phyloP scores from a whole-genome alignment of 2,888 invertebrate species.

The Furcula furcula region DNA sequence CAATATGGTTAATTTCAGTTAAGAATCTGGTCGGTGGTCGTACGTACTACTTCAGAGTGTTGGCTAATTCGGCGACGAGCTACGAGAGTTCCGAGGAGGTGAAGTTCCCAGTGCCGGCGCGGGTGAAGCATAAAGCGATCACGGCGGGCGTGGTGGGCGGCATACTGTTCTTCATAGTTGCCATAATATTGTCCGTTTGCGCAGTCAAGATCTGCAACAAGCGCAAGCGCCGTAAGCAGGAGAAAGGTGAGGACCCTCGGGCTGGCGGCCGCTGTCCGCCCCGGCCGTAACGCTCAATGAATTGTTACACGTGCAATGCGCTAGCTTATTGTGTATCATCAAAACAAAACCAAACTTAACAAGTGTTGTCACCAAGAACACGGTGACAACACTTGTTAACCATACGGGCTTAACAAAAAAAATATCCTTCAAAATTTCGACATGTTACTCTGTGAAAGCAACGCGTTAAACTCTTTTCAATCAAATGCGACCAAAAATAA shows the following conservation, averaged over 20 bases:
- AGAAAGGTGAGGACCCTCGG: constrained; percentile 90
- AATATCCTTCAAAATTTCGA: no score
- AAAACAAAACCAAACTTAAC: no score
- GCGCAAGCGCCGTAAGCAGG: constrained; percentile 97
- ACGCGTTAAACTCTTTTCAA: no score
- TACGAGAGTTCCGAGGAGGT: constrained; percentile 94
- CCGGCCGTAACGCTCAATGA: neutral
- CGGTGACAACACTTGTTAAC: no score
- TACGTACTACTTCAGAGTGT: constrained; percentile 95
- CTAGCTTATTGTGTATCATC: constrained; percentile 20
- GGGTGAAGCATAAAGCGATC: constrained; percentile 97
- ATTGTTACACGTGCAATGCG: constrained; percentile 8
- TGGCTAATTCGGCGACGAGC: constrained; percentile 93
- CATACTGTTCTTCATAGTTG: constrained; percentile 97
- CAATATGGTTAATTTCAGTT: constrained; percentile 81
- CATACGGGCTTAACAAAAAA: no score
- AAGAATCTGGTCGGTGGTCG: constrained; percentile 95
- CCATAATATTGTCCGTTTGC: constrained; percentile 97
- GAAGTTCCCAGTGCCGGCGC: constrained; percentile 93
- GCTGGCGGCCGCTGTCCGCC: constrained; percentile 51
- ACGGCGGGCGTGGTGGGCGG: constrained; percentile 98
- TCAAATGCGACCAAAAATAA: no score
- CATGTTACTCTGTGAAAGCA: no score
- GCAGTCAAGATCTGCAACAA: constrained; percentile 99
- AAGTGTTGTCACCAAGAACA: no score